These are phyloP conservation scores for Caloenas nicobarica DNA, from an alignment of 2,113 vertebrate species.

Conservation along the genomic window DNA sequence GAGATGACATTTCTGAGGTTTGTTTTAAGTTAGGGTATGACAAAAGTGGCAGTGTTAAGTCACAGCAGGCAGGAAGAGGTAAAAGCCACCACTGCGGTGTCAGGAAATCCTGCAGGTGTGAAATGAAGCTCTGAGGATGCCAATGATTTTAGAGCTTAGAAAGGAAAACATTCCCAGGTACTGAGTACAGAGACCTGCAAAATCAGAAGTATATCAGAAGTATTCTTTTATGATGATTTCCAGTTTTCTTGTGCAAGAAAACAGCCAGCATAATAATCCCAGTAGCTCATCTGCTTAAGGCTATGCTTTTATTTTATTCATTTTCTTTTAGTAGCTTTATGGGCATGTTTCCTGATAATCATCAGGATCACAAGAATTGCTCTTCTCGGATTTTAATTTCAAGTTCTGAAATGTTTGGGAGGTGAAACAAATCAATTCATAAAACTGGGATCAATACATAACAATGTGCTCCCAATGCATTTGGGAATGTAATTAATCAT, in stretches of 20 bases:
- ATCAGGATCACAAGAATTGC: background rate
- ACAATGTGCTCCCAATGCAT: background rate
- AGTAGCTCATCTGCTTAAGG: background rate
- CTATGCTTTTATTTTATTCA: background rate
- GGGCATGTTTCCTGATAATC: background rate
- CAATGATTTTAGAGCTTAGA: background rate
- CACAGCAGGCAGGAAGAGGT: slow-evolving; percentile 23
- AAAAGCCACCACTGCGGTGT: background rate
- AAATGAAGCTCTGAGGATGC: background rate
- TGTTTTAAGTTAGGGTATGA: background rate
- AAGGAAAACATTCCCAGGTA: background rate
- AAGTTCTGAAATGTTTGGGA: background rate
- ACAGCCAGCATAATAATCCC: background rate
- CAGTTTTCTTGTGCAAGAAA: background rate
- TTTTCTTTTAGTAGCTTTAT: background rate
- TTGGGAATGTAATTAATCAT: background rate
- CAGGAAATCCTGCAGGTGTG: slow-evolving; percentile 41
- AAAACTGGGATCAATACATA: background rate
- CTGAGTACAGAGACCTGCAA: background rate
- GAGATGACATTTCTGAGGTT: slow-evolving; percentile 19
- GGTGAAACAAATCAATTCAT: background rate
- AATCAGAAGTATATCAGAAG: background rate
- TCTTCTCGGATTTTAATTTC: background rate
- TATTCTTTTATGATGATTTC: background rate
- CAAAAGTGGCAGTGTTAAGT: background rate